Evolutionary conservation across 2,888 invertebrate genomes (phyloP).

Genomic region (Caenorhabditis afra): DNA sequence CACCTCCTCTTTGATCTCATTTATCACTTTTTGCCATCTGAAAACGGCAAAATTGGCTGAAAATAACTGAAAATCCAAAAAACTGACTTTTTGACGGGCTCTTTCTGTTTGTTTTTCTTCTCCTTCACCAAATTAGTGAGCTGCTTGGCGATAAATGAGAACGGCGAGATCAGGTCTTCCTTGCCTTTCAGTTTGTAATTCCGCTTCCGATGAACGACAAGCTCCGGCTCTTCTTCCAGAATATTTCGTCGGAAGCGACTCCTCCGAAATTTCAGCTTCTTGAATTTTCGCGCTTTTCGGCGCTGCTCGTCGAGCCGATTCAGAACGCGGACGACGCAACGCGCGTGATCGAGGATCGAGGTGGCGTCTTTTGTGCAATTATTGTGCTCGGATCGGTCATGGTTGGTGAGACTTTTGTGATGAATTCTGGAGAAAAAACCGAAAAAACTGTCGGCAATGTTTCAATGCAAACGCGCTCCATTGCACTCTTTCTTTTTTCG

Average conservation of each 20-base stretch:
- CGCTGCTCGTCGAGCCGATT: constrained; percentile 39
- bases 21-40: constrained; percentile 65
- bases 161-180: constrained; percentile 54
- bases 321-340: constrained; percentile 59
- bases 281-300: constrained; percentile 29
- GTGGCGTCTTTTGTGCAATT: constrained; percentile 54
- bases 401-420: constrained; percentile 23
- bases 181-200: constrained; percentile 36
- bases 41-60: constrained; percentile 4
- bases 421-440: constrained; percentile 27
- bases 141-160: constrained; percentile 63
- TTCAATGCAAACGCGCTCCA: too few species aligned
- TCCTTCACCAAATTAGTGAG: constrained; percentile 63
- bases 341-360: constrained; percentile 58
- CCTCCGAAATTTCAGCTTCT: constrained; percentile 36
- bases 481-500: too few species aligned
- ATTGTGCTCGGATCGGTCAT: constrained; percentile 33
- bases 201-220: constrained; percentile 2
- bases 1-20: constrained; percentile 62
- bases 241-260: constrained; percentile 19
- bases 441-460: too few species aligned
- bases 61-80: neutral
- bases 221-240: constrained; percentile 1
- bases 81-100: constrained; percentile 40
- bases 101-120: constrained; percentile 63